Conservation (phyloP, 2,113 vertebrate species). For the Chinchilla lanigera region DNA sequence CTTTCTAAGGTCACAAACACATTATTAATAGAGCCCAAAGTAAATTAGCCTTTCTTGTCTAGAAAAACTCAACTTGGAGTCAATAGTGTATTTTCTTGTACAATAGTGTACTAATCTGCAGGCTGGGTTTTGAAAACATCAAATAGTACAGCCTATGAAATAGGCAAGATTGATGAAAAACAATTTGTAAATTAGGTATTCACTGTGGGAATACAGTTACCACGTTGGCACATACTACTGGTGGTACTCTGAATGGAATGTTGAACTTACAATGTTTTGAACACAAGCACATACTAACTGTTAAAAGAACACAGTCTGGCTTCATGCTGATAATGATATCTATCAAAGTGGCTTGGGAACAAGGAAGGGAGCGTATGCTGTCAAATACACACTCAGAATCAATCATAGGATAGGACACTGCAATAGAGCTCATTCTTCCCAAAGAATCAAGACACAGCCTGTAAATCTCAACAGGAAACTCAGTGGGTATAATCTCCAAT, state of each 20-base stretch:
- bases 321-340: not conserved
- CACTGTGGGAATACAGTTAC: not conserved
- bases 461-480: not conserved
- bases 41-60: not conserved
- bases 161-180: not conserved
- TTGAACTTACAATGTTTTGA: constrained; percentile 32
- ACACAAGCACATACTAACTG: not conserved
- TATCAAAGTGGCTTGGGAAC: not conserved
- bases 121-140: not conserved
- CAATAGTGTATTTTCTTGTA: not conserved
- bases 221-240: not conserved
- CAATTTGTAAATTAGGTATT: not conserved
- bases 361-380: not conserved
- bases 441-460: not conserved
- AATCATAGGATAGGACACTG: not conserved
- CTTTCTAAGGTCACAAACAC: constrained; percentile 15
- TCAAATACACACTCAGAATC: not conserved
- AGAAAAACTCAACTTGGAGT: constrained; percentile 7
- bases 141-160: not conserved
- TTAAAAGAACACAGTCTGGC: not conserved
- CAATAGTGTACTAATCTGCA: not conserved
- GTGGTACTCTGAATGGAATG: not conserved
- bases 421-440: not conserved
- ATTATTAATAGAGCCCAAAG: not conserved
- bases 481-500: not conserved